Base-by-base conservation (phyloP, 2,113 vertebrate species). In the Sminthopsis crassicaudata region DNA sequence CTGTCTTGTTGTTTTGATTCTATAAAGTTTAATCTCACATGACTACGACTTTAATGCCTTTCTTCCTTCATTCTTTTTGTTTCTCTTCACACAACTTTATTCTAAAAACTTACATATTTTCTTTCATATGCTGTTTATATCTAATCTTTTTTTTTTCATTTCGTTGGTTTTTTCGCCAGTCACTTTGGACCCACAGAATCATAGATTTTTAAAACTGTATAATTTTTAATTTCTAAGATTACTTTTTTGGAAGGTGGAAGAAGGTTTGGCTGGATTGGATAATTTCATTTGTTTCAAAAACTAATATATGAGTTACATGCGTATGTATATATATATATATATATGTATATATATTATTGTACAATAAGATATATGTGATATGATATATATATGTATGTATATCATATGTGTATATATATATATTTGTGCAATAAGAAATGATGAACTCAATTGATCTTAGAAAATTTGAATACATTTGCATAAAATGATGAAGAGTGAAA, bases 51-150 rank as follows among this genome's bases (percentile, higher is more conserved):
- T 51, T 89, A 9, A 22, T 46, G 25, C 42, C 93, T 46, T 46
- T 4, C 11, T 42, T 55, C 67, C 46, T 53, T 51, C n/a, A 30
- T 6, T 2, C 0, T 8, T 27, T 52, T 90, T 22, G 3, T 46
- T 6, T 23, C 10, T 30, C 91, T 92, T 53, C 52, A 60, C 0
- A 0, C 30, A 48, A 42, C 91, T 27, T 46, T 1, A 92, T 88
- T 91, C 0, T 48, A 46, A 57, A 9, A 52, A 26, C 60, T 67
- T 94, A 53, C 84, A 67, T 42, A 46, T n/a, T 25, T 25, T 36
- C 23, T 24, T 52, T 57, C 46, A 57, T 92, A 88, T 92, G 60
- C 95, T 93, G 97, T 22, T 2, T 52, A 0, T 91, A 94, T 88
- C 24, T 3, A 42, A n/a, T 50, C 89, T 91, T 52, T 14, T 22